Base-by-base conservation (phyloP, 2,113 vertebrate genomes). In the Megaceryle maxima region DNA sequence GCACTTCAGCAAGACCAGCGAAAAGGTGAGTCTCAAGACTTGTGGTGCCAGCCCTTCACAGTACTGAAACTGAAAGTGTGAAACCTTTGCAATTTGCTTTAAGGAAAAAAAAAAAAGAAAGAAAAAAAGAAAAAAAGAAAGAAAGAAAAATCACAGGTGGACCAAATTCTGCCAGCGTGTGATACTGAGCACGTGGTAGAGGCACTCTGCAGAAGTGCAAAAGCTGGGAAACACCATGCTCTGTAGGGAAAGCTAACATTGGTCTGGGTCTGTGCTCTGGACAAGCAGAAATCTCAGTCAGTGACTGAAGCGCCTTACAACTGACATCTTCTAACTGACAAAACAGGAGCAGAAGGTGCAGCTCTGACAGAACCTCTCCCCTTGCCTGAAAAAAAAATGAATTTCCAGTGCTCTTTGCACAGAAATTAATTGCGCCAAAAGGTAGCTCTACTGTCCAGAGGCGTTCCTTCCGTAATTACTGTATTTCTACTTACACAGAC, bases 361-460 rank as follows among this genome's bases (percentile, higher is more conserved):
- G 66, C 31, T 75, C 62, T 81, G 66, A 78, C 50, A 92, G 43
- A 84, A 55, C 44, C 53, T 67, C 25, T 51, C 33, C 13, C 43
- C 50, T 55, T 2, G 7, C 50, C 81, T 84, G 59, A 67, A 87
- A 1, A 6, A 6, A 62, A 73, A 93, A 57, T 7, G 6, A 21
- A 85, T 87, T 91, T 87, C 74, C 70, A 88, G 4, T 22, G 60
- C 64, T 50, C 74, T 78, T 78, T 1, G 3, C 62, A 46, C 53
- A 73, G 44, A 66, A 88, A 79, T 64, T 72, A 94, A 84, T 33
- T 79, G 78, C 33, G 79, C 22, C 21, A 79, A 94, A 94, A 94
- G 80, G 96, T 95, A 92, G 57, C 51, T 82, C 69, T 39, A 64
- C 79, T 92, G 80, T 93, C 91, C 77, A 83, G 66, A 84, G 85